A percentile compares a stretch with the other conserved stretches of the same genome.
Evolutionary conservation across 1,140 invertebrate species (phyloP).

Genomic region (Akabosia matsudoensis): DNA sequence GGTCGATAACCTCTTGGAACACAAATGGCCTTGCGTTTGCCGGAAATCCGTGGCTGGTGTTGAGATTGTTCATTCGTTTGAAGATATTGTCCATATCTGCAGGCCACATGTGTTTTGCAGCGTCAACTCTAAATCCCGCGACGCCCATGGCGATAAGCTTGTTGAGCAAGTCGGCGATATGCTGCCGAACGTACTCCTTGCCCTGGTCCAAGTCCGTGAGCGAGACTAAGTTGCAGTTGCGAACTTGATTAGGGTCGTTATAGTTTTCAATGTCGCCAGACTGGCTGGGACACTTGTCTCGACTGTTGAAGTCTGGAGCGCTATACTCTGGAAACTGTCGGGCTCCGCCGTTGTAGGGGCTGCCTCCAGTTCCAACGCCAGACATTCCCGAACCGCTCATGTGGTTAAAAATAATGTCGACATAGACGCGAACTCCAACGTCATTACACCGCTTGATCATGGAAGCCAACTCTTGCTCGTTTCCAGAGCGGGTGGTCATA

Average conservation of each 20-base stretch:
- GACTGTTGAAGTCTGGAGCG: conserved; percentile 54
- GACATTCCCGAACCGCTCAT: conserved; percentile 69
- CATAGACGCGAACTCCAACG: conserved; percentile 74
- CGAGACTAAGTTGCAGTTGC: conserved; percentile 57
- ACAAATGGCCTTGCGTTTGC: conserved; percentile 50
- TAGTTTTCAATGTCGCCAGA: neutral
- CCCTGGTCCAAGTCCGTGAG: conserved; percentile 57
- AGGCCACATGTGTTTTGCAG: conserved; percentile 60
- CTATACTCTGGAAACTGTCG: conserved; percentile 56
- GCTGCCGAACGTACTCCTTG: conserved; percentile 55
- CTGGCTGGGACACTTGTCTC: conserved; percentile 43
- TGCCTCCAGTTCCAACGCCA: conserved; percentile 60
- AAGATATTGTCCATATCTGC: conserved; percentile 52
- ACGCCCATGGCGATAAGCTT: conserved; percentile 57
- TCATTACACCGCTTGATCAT: conserved; percentile 70
- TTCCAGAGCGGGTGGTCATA: conserved; percentile 70
- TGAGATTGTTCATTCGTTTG: conserved; percentile 49
- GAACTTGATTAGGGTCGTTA: conserved; percentile 47
- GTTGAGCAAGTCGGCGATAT: conserved; percentile 56
- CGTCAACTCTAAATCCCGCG: conserved; percentile 55
- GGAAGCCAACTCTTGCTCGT: conserved; percentile 62
- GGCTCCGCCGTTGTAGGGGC: conserved; percentile 52
- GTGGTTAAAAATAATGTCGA: conserved; percentile 81
- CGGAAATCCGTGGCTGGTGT: conserved; percentile 49
- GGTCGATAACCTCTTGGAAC: conserved; percentile 61